These are phyloP conservation scores for Artibeus lituratus DNA, from an alignment of 2,797 vertebrate genomes.

Conservation along the genomic window DNA sequence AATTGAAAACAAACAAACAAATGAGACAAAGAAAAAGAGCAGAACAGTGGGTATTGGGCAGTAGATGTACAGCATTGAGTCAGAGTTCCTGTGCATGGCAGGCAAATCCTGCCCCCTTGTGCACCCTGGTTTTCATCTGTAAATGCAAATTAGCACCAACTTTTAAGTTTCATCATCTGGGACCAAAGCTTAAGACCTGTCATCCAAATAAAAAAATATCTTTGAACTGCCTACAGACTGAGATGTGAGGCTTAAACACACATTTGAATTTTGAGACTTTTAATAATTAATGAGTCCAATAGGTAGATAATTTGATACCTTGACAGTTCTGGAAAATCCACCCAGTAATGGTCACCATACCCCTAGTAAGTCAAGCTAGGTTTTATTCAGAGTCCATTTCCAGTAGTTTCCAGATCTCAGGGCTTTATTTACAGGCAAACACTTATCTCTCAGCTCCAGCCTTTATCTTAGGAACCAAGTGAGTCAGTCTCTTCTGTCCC, in stretches of 20 bases:
- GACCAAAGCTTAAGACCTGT: background rate
- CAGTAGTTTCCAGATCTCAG: background rate
- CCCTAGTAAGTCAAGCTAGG: background rate
- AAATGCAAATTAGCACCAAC: background rate
- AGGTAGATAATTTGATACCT: conserved; percentile 29
- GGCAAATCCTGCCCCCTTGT: background rate
- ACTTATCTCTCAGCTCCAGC: background rate
- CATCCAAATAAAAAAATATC: background rate
- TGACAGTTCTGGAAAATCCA: conserved; percentile 28
- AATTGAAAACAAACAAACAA: conserved; percentile 2
- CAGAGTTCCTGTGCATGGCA: background rate
- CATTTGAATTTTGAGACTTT: background rate
- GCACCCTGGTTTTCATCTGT: background rate
- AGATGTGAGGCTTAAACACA: background rate
- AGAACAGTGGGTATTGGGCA: background rate
- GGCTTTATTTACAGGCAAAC: background rate
- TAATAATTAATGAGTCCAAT: conserved; percentile 31
- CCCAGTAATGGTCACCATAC: background rate
- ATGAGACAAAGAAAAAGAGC: background rate
- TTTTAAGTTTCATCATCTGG: background rate
- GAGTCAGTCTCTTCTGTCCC: background rate
- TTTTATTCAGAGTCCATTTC: background rate
- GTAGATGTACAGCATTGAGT: background rate
- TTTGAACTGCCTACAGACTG: background rate
- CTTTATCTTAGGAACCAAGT: background rate